phyloP scores from a whole-genome alignment of 2,888 invertebrate genomes.

The Pollenia labialis region DNA sequence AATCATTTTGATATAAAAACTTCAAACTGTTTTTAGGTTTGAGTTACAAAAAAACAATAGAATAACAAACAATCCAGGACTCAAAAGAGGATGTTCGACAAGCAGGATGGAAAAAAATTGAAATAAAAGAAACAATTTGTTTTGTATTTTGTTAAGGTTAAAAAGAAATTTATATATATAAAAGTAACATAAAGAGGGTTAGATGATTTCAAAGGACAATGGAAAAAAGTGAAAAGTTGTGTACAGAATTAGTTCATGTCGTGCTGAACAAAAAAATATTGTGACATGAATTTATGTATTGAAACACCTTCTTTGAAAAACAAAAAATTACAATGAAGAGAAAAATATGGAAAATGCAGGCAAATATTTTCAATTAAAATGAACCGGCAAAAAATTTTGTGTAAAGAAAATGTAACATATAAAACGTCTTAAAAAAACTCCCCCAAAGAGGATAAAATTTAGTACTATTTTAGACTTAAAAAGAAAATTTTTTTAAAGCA shows the following conservation, averaged over 20 bases:
- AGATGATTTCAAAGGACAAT: neutral
- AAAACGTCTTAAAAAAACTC: no score
- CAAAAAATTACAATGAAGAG: neutral
- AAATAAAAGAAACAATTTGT: slow-evolving; percentile 49
- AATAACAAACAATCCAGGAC: slow-evolving; percentile 20
- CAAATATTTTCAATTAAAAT: neutral
- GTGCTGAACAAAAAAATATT: slow-evolving; percentile 54
- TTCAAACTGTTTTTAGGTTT: slow-evolving; percentile 6
- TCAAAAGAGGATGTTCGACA: slow-evolving; percentile 56
- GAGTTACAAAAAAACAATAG: slow-evolving; percentile 17
- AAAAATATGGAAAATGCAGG: neutral
- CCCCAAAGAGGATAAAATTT: no score
- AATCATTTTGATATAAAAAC: slow-evolving; percentile 65
- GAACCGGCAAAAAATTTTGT: neutral
- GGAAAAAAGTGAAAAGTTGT: neutral
- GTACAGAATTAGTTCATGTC: slow-evolving; percentile 29
- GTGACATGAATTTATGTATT: slow-evolving; percentile 63
- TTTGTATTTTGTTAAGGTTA: slow-evolving; percentile 16
- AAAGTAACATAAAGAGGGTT: slow-evolving; percentile 17
- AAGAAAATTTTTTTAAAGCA: no score
- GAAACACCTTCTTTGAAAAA: slow-evolving; percentile 55
- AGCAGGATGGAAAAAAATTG: slow-evolving; percentile 42
- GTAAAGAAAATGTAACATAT: no score
- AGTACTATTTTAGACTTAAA: no score
- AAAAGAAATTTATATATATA: neutral